Conservation (phyloP, 2,113 vertebrate species). For the Pteruthius melanotis region DNA sequence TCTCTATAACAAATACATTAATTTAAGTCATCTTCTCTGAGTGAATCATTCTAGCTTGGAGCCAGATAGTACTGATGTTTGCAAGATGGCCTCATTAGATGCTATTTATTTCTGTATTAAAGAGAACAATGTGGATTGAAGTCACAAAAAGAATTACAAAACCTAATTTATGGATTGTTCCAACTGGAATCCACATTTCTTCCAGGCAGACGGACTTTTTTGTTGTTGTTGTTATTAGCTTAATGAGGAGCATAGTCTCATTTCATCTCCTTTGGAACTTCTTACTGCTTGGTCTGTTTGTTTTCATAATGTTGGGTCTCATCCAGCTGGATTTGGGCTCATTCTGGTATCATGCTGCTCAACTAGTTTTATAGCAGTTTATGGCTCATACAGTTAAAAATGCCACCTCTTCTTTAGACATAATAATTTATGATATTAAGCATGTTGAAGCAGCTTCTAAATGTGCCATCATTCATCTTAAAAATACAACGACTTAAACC, state of each 20-base stretch:
- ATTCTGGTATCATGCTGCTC: not conserved
- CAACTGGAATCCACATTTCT: conserved; percentile 51
- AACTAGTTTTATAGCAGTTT: not conserved
- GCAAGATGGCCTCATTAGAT: conserved; percentile 8
- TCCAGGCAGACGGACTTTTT: conserved; percentile 31
- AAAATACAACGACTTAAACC: not conserved
- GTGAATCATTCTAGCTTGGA: conserved; percentile 18
- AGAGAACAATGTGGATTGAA: conserved; percentile 1
- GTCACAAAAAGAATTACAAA: conserved; percentile 32
- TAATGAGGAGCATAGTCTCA: conserved; percentile 16
- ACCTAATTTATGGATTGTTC: conserved; percentile 33
- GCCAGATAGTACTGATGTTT: conserved; percentile 9
- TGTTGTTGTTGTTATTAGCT: conserved; percentile 2
- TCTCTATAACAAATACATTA: not conserved
- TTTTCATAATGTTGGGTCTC: conserved; percentile 1
- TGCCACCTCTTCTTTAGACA: not conserved
- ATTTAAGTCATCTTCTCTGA: not conserved
- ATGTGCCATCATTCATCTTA: not conserved
- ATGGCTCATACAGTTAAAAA: not conserved
- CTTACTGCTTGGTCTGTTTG: not conserved
- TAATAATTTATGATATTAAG: not conserved
- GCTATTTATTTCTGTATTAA: conserved; percentile 18
- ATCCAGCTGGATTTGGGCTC: conserved; percentile 13
- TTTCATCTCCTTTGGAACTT: conserved; percentile 26
- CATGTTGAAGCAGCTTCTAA: not conserved